Percentiles rank a stretch among this genome's conserved stretches.
phyloP scores from a whole-genome alignment of 53 echinoderm and acorn worm species.

The Temnopleurus reevesii region DNA sequence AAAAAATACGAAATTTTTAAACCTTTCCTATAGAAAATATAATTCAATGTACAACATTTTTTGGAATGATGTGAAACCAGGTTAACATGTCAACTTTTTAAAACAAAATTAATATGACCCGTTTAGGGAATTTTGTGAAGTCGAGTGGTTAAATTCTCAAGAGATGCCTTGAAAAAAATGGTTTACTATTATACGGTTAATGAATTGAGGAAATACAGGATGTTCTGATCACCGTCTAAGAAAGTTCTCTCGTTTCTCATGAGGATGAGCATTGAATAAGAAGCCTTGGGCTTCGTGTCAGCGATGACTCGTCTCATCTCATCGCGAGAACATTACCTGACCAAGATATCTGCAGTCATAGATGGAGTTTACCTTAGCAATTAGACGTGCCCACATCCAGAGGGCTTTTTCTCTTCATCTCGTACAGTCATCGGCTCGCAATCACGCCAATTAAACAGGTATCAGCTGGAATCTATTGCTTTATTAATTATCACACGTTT shows the following conservation, averaged over 20 bases:
- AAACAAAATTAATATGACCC: too few relatives aligned
- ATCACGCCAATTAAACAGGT: conserved; percentile 47
- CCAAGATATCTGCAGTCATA: not conserved
- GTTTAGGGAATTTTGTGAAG: not conserved
- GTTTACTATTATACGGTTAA: conserved; percentile 3
- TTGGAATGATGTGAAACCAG: too few relatives aligned
- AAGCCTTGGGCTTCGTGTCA: not conserved
- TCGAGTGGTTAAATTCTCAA: conserved; percentile 1
- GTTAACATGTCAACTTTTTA: too few relatives aligned
- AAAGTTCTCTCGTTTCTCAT: not conserved
- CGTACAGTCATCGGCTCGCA: conserved; percentile 2
- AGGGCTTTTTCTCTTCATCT: conserved; percentile 14
- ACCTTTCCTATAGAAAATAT: too few relatives aligned
- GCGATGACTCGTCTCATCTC: not conserved
- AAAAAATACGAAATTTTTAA: too few relatives aligned
- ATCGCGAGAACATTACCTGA: not conserved
- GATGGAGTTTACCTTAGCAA: conserved; percentile 49
- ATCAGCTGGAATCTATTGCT: conserved; percentile 54
- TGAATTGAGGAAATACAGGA: not conserved
- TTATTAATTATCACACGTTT: conserved; percentile 53
- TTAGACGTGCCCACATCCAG: conserved; percentile 18
- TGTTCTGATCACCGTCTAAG: not conserved
- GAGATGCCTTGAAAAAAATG: not conserved
- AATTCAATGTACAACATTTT: too few relatives aligned
- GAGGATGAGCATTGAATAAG: not conserved